A percentile compares a stretch with the other conserved stretches of the same genome.
These are phyloP conservation scores for Cyrtonyx montezumae DNA, from an alignment of 2,113 vertebrate species.

Conservation along the genomic window DNA sequence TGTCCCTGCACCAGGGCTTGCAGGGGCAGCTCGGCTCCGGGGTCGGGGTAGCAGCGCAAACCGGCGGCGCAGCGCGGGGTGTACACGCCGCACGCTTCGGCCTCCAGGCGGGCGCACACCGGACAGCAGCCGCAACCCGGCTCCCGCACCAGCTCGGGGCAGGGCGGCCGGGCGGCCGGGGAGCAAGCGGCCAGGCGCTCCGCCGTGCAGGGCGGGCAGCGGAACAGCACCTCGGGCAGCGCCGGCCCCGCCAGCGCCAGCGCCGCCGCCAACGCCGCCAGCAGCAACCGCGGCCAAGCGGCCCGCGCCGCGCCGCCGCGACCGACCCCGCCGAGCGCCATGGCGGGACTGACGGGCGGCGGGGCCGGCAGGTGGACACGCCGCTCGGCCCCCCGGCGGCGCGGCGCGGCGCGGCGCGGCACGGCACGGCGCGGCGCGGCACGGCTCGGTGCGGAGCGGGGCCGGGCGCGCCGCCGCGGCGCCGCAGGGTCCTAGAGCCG, in stretches of 20 bases:
- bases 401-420: background rate
- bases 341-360: slow-evolving; percentile 61
- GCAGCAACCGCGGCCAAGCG: slow-evolving; percentile 34
- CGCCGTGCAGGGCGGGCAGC: slow-evolving; percentile 86
- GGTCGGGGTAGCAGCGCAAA: slow-evolving; percentile 86
- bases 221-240: slow-evolving; percentile 84
- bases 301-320: slow-evolving; percentile 57
- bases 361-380: slow-evolving; percentile 73
- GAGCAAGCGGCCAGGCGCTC: slow-evolving; percentile 76
- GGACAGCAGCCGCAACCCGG: slow-evolving; percentile 86
- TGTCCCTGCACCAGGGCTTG: slow-evolving; percentile 88
- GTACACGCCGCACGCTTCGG: slow-evolving; percentile 90
- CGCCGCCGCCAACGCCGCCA: slow-evolving; percentile 44
- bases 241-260: slow-evolving; percentile 25
- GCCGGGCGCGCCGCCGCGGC: background rate
- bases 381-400: slow-evolving; percentile 29
- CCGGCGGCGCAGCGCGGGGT: slow-evolving; percentile 87
- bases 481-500: slow-evolving; percentile 53
- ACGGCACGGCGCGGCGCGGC: background rate
- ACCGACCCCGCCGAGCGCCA: slow-evolving; percentile 4
- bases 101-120: slow-evolving; percentile 74
- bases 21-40: slow-evolving; percentile 83
- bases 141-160: slow-evolving; percentile 78
- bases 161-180: slow-evolving; percentile 64
- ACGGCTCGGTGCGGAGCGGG: background rate